Conservation (phyloP, 1,140 invertebrate genomes). For the Ostrea edulis region DNA sequence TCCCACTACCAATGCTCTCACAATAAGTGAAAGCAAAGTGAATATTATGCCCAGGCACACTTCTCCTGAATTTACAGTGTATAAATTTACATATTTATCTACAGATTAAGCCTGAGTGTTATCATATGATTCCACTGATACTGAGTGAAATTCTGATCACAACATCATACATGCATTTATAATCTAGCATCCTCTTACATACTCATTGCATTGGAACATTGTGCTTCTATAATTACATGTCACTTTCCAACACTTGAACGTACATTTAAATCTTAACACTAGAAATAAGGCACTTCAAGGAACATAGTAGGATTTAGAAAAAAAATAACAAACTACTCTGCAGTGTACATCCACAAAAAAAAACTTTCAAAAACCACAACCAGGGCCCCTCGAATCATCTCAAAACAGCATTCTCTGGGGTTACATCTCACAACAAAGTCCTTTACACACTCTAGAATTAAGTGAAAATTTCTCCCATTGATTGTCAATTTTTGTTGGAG, state of each 20-base stretch:
- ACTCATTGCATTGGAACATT: not conserved
- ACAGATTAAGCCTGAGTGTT: slow-evolving; percentile 11
- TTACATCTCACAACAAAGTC: not conserved
- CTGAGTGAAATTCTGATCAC: not conserved
- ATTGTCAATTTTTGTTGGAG: not conserved
- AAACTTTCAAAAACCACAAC: not conserved
- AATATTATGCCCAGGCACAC: slow-evolving; percentile 24
- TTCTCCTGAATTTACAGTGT: slow-evolving; percentile 28
- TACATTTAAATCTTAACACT: too few relatives aligned
- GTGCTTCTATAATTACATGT: not conserved
- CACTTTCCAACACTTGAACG: not conserved
- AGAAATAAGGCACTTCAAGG: not conserved
- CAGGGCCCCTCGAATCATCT: not conserved
- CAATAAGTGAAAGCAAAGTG: slow-evolving; percentile 15
- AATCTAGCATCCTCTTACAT: not conserved
- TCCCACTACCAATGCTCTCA: not conserved
- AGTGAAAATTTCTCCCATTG: not conserved
- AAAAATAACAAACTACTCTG: not conserved
- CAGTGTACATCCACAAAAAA: not conserved
- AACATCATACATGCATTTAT: too few relatives aligned
- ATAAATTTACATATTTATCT: slow-evolving; percentile 37
- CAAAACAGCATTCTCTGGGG: not conserved
- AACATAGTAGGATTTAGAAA: not conserved
- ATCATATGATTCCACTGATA: slow-evolving; percentile 20
- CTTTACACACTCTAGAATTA: too few relatives aligned